Percentiles rank a stretch among this genome's conserved stretches.
phyloP scores from a whole-genome alignment of 2,888 invertebrate species.

The Dryocosmus kuriphilus region DNA sequence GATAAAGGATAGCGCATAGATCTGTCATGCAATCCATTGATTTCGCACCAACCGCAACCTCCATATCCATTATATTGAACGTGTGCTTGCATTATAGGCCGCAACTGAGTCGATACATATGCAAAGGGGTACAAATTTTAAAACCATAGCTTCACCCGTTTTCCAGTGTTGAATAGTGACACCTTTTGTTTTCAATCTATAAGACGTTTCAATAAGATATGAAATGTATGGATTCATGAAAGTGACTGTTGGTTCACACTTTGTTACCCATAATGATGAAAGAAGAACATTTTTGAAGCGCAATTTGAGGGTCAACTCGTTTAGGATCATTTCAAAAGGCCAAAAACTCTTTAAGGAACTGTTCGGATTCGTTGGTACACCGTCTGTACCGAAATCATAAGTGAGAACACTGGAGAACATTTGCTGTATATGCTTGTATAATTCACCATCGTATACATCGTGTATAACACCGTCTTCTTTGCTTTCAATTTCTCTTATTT shows the following conservation, averaged over 20 bases:
- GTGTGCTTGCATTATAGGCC: conserved; percentile 36
- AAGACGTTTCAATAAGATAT: conserved; percentile 10
- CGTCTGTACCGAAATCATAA: conserved; percentile 6
- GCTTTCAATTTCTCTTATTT: conserved; percentile 1
- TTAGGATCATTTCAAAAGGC: conserved; percentile 24
- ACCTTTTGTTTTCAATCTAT: conserved; percentile 11
- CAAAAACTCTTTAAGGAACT: conserved; percentile 27
- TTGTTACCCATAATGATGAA: conserved; percentile 14
- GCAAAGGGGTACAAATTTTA: conserved; percentile 6
- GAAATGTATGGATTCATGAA: conserved; percentile 20
- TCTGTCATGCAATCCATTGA: neutral
- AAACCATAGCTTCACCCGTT: conserved; percentile 17
- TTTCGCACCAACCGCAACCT: conserved; percentile 42
- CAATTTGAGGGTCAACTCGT: neutral
- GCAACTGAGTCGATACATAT: conserved; percentile 13
- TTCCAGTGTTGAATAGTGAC: conserved; percentile 10
- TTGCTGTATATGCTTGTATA: neutral
- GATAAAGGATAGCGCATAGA: conserved; percentile 18
- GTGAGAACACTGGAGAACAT: neutral
- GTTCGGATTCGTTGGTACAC: conserved; percentile 10
- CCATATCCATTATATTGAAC: conserved; percentile 41
- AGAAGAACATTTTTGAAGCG: conserved; percentile 11
- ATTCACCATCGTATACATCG: conserved; percentile 26
- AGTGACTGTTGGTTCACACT: conserved; percentile 8
- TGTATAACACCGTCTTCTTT: neutral